Percentiles rank a stretch among this genome's conserved stretches.
These are phyloP conservation scores for Charaxes varanes DNA, from an alignment of 1,140 invertebrate genomes.

Conservation along the genomic window DNA sequence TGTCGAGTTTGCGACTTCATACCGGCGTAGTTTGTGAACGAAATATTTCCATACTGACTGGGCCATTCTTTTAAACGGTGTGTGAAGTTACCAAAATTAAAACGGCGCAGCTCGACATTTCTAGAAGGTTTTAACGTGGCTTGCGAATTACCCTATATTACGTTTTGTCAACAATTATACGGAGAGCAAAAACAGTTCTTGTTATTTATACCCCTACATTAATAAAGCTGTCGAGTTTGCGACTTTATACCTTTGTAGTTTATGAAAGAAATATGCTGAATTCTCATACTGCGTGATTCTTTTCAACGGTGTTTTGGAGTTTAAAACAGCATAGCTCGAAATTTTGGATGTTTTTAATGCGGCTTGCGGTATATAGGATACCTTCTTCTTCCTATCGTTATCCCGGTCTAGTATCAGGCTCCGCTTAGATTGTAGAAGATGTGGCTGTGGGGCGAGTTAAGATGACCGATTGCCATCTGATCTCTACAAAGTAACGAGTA, in stretches of 20 bases:
- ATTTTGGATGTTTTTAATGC: slow-evolving; percentile 2
- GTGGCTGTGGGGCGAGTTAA: too few species aligned
- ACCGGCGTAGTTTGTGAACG: slow-evolving; percentile 39
- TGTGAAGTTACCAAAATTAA: slow-evolving; percentile 2
- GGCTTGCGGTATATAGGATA: too few species aligned
- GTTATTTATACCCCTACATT: slow-evolving; percentile 44
- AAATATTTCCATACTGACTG: slow-evolving; percentile 43
- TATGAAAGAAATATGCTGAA: slow-evolving; percentile 51
- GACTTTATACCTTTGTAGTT: slow-evolving; percentile 33
- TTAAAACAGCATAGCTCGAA: neutral
- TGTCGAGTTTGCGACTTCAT: slow-evolving; percentile 34
- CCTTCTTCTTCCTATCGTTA: too few species aligned
- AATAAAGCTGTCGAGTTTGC: slow-evolving; percentile 35
- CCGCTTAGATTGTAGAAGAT: too few species aligned
- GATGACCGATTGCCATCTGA: too few species aligned
- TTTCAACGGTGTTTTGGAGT: slow-evolving; percentile 5
- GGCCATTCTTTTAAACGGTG: slow-evolving; percentile 20
- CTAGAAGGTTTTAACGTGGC: slow-evolving; percentile 1
- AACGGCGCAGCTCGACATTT: neutral
- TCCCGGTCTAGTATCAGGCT: too few species aligned
- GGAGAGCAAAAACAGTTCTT: too few species aligned
- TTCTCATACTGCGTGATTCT: slow-evolving; percentile 31
- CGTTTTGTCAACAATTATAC: too few species aligned
- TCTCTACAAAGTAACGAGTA: too few species aligned
- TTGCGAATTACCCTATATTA: neutral